These are phyloP conservation scores for Sussaba pulchella DNA, from an alignment of 2,888 invertebrate genomes.

Conservation along the genomic window DNA sequence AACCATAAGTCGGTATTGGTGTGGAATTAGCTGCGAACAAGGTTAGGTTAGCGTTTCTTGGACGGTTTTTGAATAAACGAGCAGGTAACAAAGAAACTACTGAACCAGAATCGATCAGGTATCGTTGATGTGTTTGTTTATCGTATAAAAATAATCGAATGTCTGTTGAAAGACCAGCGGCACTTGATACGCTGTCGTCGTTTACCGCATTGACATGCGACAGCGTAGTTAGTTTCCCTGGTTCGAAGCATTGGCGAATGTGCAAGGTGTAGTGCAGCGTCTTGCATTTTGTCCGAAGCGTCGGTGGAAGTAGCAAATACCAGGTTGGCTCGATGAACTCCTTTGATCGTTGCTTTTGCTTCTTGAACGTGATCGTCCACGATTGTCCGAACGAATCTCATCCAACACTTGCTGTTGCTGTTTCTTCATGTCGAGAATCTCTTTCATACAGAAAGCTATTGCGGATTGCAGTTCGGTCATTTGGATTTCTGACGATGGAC, in stretches of 20 bases:
- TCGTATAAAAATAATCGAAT: constrained; percentile 10
- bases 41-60: constrained; percentile 1
- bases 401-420: neutral
- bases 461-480: neutral
- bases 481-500: neutral
- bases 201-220: neutral
- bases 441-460: neutral
- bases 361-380: constrained; percentile 1
- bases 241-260: neutral
- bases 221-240: too few relatives aligned
- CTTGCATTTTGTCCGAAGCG: constrained; percentile 1
- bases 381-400: neutral
- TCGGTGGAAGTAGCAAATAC: neutral
- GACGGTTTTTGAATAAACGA: neutral
- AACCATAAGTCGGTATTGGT: constrained; percentile 53
- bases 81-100: constrained; percentile 52
- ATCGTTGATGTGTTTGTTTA: constrained; percentile 20
- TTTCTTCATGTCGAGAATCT: neutral
- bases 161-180: neutral
- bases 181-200: constrained; percentile 12
- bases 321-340: neutral
- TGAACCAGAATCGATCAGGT: constrained; percentile 52
- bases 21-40: constrained; percentile 61
- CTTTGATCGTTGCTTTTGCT: neutral
- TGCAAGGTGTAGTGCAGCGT: constrained; percentile 2